Base-by-base conservation (phyloP, 2,113 vertebrate genomes). In the Illadopsis cleaveri region DNA sequence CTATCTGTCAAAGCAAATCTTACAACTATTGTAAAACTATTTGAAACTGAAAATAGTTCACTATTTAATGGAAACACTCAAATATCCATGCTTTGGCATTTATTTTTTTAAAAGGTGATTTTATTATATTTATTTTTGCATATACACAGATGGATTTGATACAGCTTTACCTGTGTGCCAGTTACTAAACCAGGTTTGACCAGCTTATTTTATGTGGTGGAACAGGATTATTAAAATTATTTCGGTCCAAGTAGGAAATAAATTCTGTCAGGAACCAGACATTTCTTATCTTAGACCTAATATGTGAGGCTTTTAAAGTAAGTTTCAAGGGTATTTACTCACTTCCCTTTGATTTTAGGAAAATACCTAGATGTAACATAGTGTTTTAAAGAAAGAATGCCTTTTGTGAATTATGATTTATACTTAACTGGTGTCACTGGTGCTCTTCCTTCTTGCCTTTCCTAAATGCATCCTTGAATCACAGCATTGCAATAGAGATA, bases 401-500 rank as follows among this genome's bases (percentile, higher is more conserved):
- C 12, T n/a, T 71, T 33, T 70, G 50, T 8, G 12, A 69, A 70
- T 79, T 16, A 16, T 31, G 38, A 33, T 69, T 82, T 79, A n/a
- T 40, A 33, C 16, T 89, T 72, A 56, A 58, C 11, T 61, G 30
- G 14, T 82, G 45, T 24, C 4, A 6, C 19, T 30, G 8, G 5
- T 85, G 58, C 27, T 20, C 21, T 58, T 68, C 66, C 21, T 68
- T 54, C 80, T 84, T 84, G 20, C 24, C 13, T 60, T 92, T 91
- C 58, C 57, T 72, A 71, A 84, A 62, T 28, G 14, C 1, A 6
- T 40, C 48, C 28, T 51, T 89, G 61, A 78, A 73, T 70, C 42
- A 66, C 15, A 89, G 56, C 27, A 51, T 45, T 0, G 0, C 35
- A 44, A n/a, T 4, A 80, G n/a, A 33, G 27, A 21, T 40, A 19